Evolutionary conservation across 2,888 invertebrate species (phyloP), one percentile per base, ranked within the genome.

Genomic region (Zootermopsis nevadensis): DNA sequence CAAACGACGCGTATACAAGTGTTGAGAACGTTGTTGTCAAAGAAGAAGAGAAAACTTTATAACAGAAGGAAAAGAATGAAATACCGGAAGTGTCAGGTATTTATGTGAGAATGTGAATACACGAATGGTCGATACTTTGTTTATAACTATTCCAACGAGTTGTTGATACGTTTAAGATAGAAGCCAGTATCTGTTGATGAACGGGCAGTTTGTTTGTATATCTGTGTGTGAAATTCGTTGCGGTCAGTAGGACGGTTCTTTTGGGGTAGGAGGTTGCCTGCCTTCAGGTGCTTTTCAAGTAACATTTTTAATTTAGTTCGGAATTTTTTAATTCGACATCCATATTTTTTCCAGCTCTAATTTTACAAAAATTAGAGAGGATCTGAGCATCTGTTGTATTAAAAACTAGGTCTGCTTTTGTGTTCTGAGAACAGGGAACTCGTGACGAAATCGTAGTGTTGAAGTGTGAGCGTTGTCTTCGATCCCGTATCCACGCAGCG

Each of bases 41-140:
- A 80, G 35, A 74, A 69, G 69, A 33, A 42, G n/a, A 74, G 38
- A n/a, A 74, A 74, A 74, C 15, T 74, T n/a, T 74, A 33, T 35
- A 60, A 48, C n/a, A 42, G 53, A 33, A 80, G 66, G 27, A 80
- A 67, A 10, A 74, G 33, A 66, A 67, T 60, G 66, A 80, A 67
- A 60, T 60, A 6, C 48, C n/a, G n/a, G n/a, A 60, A 60, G 60
- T n/a, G 60, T 60, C 12, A 1, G 27, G 60, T 27, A 60, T 60
- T n/a, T 27, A 6, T 60, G n/a, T 60, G 48, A 6, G 60, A 60
- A 60, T 60, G 27, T 27, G 7, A 12, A 48, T 60, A 27, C n/a
- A 48, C 19, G 19, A 19, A 48, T 48, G 48, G 19, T 15, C 19
- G 48, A 48, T 48, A 1, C 48, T 19, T 15, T 48, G 48, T 48